phyloP scores from a whole-genome alignment of 2,797 vertebrate species.

The Eospalax fontanierii region DNA sequence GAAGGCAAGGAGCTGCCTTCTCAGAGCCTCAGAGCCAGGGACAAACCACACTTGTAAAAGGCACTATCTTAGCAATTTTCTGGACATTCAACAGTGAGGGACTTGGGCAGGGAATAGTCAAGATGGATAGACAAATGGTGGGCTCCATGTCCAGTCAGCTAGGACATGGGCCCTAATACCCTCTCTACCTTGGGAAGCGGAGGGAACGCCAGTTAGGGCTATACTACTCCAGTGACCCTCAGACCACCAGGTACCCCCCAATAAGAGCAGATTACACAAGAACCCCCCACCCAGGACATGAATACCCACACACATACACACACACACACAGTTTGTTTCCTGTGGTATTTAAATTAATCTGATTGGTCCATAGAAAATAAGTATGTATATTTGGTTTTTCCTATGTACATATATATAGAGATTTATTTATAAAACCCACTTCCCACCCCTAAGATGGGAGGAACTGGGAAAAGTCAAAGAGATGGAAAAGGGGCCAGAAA shows the following conservation, averaged over 20 bases:
- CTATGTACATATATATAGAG: conserved; percentile 90
- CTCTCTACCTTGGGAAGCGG: conserved; percentile 33
- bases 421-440: conserved; percentile 89
- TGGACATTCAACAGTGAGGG: conserved; percentile 63
- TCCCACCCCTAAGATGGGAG: conserved; percentile 65
- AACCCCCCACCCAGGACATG: conserved; percentile 46
- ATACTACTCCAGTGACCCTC: not conserved
- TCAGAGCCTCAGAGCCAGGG: conserved; percentile 14
- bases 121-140: not conserved
- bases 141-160: not conserved
- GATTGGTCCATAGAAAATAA: conserved; percentile 90
- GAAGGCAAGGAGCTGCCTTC: not conserved
- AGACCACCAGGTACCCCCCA: not conserved
- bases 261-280: conserved; percentile 63
- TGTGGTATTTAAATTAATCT: conserved; percentile 90
- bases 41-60: conserved; percentile 76
- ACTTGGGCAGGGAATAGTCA: not conserved
- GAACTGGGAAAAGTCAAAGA: conserved; percentile 74
- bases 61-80: conserved; percentile 80
- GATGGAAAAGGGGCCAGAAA: conserved; percentile 83
- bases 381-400: conserved; percentile 89
- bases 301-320: conserved; percentile 61
- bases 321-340: conserved; percentile 75
- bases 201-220: not conserved
- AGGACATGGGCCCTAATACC: not conserved